Percentiles rank a stretch among this genome's conserved stretches.
Conservation (phyloP, 2,797 vertebrate genomes). For the Platyrinchus mystaceus region DNA sequence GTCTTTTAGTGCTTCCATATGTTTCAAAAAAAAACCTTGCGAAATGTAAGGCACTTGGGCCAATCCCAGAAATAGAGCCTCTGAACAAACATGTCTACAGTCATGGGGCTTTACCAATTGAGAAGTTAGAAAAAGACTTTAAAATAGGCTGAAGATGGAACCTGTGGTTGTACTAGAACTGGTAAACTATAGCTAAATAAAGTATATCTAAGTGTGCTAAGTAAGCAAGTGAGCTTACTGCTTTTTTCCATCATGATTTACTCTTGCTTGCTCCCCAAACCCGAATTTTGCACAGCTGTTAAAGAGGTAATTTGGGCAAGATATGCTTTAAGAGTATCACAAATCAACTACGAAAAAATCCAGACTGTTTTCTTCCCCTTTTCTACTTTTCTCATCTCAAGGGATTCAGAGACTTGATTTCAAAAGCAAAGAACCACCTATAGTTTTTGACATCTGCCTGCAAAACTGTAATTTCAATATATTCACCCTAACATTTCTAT, state of each 20-base stretch:
- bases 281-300: background rate
- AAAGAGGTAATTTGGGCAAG: background rate
- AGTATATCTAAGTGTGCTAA: background rate
- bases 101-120: background rate
- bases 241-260: background rate
- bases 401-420: background rate
- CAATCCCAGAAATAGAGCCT: constrained; percentile 35
- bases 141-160: background rate
- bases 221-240: background rate
- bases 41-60: constrained; percentile 44
- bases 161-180: background rate
- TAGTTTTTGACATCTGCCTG: background rate
- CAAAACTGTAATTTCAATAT: background rate
- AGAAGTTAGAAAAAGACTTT: background rate
- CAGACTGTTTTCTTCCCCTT: background rate
- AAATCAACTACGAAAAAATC: background rate
- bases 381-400: background rate
- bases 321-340: background rate
- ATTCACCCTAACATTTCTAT: background rate
- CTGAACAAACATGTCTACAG: constrained; percentile 17
- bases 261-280: background rate
- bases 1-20: constrained; percentile 70
- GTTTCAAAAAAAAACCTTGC: constrained; percentile 54
- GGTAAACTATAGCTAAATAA: background rate
- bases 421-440: background rate